Evolutionary conservation across 2,888 invertebrate species (phyloP).

Genomic region (Chaitophorus viminalis): DNA sequence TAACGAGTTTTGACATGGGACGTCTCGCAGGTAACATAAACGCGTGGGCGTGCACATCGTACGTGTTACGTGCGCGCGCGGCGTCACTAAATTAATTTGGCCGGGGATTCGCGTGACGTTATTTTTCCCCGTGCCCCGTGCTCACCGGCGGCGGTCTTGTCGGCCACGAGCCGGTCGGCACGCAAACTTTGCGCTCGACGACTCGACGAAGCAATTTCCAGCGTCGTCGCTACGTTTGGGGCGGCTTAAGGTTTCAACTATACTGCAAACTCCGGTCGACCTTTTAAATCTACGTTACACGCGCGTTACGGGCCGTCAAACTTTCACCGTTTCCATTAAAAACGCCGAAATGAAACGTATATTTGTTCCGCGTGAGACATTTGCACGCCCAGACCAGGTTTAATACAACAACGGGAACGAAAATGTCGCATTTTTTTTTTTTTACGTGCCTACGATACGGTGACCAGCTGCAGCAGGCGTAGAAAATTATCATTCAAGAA

Average conservation of each 20-base stretch:
- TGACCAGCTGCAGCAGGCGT: no score
- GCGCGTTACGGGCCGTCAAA: background rate
- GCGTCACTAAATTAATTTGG: constrained; percentile 21
- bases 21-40: no score
- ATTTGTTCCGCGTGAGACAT: no score
- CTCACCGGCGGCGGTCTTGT: background rate
- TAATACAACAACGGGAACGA: no score
- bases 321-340: background rate
- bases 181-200: background rate
- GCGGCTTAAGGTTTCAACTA: background rate
- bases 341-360: background rate
- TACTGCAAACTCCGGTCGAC: no score
- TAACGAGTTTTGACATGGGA: constrained; percentile 28
- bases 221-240: background rate
- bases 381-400: no score
- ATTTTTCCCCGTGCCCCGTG: background rate
- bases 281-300: background rate
- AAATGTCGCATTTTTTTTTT: no score
- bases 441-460: no score
- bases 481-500: no score
- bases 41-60: background rate
- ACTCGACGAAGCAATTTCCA: background rate
- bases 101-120: background rate
- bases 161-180: background rate
- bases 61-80: background rate